Evolutionary conservation across 2,797 vertebrate species (phyloP).

Genomic region (Pteropus rufus): DNA sequence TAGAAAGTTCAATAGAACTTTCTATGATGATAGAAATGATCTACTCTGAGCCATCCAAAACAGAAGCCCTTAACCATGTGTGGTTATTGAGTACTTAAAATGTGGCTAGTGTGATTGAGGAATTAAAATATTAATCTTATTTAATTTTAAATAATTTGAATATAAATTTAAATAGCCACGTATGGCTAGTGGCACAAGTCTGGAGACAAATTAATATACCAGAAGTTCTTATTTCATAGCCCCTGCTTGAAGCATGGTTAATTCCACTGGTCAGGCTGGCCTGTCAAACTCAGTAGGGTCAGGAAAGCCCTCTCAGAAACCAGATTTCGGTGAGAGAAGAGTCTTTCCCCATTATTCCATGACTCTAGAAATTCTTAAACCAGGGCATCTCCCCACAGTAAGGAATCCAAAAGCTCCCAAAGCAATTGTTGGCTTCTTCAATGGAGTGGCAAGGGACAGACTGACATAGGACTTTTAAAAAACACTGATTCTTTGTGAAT

Average conservation of each 20-base stretch:
- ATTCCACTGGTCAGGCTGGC: background rate
- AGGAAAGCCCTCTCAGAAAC: background rate
- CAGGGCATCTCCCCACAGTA: background rate
- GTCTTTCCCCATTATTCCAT: background rate
- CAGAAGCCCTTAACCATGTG: background rate
- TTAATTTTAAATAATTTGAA: slow-evolving; percentile 16
- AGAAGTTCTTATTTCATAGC: background rate
- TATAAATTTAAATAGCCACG: background rate
- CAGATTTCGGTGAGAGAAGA: background rate
- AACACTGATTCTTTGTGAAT: background rate
- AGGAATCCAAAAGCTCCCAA: background rate
- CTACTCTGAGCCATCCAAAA: background rate
- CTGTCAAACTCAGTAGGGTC: background rate
- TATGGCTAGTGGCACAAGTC: background rate
- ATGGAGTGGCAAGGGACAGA: background rate
- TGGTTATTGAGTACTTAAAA: background rate
- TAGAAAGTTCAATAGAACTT: background rate
- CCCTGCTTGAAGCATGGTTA: background rate
- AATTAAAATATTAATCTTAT: background rate
- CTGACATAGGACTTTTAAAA: background rate
- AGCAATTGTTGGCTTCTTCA: background rate
- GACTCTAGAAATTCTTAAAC: background rate
- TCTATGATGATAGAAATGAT: background rate
- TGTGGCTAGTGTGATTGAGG: background rate
- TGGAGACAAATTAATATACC: background rate